Evolutionary conservation across 2,888 invertebrate genomes (phyloP).

Genomic region (Morpho achilles): DNA sequence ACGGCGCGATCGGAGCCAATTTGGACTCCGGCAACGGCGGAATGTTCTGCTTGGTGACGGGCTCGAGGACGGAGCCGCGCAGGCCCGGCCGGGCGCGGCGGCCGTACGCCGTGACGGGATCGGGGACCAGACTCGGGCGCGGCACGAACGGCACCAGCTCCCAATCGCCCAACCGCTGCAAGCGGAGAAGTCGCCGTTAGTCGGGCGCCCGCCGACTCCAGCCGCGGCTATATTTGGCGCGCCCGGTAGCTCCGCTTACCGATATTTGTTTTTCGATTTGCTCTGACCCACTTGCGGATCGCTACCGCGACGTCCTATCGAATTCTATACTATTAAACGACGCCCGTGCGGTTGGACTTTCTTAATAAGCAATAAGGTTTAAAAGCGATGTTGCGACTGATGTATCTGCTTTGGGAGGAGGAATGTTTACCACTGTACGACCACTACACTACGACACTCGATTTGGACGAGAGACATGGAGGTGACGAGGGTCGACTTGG

Average conservation of each 20-base stretch:
- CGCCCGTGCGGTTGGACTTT: slow-evolving; percentile 28
- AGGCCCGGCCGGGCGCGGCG: slow-evolving; percentile 77
- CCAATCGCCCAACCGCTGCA: slow-evolving; percentile 91
- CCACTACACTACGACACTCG: slow-evolving; percentile 27
- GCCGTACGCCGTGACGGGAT: slow-evolving; percentile 92
- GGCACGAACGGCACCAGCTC: slow-evolving; percentile 93
- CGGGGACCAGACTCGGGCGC: slow-evolving; percentile 90
- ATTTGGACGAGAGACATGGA: slow-evolving; percentile 40
- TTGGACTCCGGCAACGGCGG: slow-evolving; percentile 79
- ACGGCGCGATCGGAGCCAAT: slow-evolving; percentile 82
- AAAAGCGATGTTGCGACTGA: slow-evolving; percentile 48
- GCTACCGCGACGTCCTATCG: slow-evolving; percentile 40
- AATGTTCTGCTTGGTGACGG: slow-evolving; percentile 81
- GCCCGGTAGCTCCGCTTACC: slow-evolving; percentile 69
- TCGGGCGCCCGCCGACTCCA: slow-evolving; percentile 69
- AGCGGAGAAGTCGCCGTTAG: slow-evolving; percentile 78
- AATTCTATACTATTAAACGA: slow-evolving; percentile 30
- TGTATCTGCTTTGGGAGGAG: slow-evolving; percentile 28
- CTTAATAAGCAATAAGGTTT: slow-evolving; percentile 64
- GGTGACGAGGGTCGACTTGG: slow-evolving; percentile 58
- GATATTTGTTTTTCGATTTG: slow-evolving; percentile 56
- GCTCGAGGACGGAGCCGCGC: slow-evolving; percentile 69
- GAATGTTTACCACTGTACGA: slow-evolving; percentile 12
- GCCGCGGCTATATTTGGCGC: slow-evolving; percentile 80
- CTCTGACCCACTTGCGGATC: slow-evolving; percentile 67